Evolutionary conservation across 1,140 invertebrate species (phyloP), one percentile per base, ranked within the genome.

Genomic region (Neodiprion fabricii): DNA sequence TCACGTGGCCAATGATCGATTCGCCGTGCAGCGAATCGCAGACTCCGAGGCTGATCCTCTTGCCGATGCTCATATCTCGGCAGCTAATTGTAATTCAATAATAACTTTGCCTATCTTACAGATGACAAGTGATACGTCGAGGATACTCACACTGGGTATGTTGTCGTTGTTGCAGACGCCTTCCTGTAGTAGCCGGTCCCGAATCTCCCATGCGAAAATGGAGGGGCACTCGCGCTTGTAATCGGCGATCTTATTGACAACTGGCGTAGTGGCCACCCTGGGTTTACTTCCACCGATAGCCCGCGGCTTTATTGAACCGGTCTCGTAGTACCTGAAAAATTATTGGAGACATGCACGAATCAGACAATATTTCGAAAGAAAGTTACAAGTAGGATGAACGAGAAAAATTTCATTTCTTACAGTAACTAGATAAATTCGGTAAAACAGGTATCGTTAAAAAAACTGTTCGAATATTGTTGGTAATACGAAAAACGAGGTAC

Each of bases 101-200:
- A 21, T 21, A 21, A 21, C 17, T 21, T 40, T 40, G 28, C 28
- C 28, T 40, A 40, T 5, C 28, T 40, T 40, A 40, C 28, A 5
- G 2, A 40, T 40, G 28, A 40, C 28, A 40, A 40, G 28, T 3
- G 2, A 40, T 40, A 40, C 5, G 5, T 40, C 28, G 5, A 40
- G 70, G 74, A 48, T 88, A 97, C 98, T 99, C 91, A 99, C 99
- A 87, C 97, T 99, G 75, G 99, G 99, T 81, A 99, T 99, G 89
- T 99, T 99, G 89, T 99, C 99, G 88, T 98, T 98, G 87, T 96
- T 98, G 91, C 99, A 99, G 73, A 99, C 95, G 76, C 95, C 96
- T 87, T 99, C 99, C 70, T 96, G 95, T 23, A 99, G 91, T 73
- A 99, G 92, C 85, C 98, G 92, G 86, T 99, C 97, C 21, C 97